phyloP scores from a whole-genome alignment of 1,140 invertebrate species.

The Lepidotrigona ventralis region DNA sequence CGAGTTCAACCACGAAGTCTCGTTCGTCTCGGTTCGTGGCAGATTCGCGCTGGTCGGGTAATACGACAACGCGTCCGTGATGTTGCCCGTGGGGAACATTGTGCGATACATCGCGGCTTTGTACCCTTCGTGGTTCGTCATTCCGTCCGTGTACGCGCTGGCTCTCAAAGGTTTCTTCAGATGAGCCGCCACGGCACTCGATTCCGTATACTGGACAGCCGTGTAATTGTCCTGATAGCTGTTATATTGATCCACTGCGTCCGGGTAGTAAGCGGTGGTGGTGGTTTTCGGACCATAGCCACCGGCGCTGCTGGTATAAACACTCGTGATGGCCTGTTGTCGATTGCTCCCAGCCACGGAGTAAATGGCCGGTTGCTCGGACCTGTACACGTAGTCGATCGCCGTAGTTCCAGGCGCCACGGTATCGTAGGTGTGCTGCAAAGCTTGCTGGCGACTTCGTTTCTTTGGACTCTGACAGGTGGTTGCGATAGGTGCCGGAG shows the following conservation, averaged over 20 bases:
- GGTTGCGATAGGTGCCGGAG: conserved; percentile 61
- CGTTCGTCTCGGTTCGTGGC: conserved; percentile 81
- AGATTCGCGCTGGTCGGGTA: conserved; percentile 86
- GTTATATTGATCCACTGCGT: conserved; percentile 85
- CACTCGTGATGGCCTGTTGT: conserved; percentile 85
- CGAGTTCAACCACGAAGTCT: conserved; percentile 82
- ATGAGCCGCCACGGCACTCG: conserved; percentile 73
- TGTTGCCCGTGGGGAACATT: conserved; percentile 86
- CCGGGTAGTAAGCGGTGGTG: conserved; percentile 82
- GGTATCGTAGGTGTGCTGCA: conserved; percentile 66
- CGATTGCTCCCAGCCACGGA: conserved; percentile 87
- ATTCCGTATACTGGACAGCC: conserved; percentile 70
- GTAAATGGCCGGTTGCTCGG: conserved; percentile 86
- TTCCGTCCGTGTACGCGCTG: conserved; percentile 78
- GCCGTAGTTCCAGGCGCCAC: conserved; percentile 61
- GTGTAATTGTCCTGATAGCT: conserved; percentile 77
- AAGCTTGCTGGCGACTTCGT: conserved; percentile 69
- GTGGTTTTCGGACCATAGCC: conserved; percentile 82
- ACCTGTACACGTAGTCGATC: conserved; percentile 81
- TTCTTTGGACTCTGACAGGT: conserved; percentile 74
- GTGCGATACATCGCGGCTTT: conserved; percentile 84
- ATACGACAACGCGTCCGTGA: conserved; percentile 88
- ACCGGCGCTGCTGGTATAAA: conserved; percentile 85
- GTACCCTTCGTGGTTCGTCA: conserved; percentile 84
- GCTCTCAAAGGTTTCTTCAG: conserved; percentile 81